Conservation (phyloP, 2,113 vertebrate species). For the Lagopus muta region DNA sequence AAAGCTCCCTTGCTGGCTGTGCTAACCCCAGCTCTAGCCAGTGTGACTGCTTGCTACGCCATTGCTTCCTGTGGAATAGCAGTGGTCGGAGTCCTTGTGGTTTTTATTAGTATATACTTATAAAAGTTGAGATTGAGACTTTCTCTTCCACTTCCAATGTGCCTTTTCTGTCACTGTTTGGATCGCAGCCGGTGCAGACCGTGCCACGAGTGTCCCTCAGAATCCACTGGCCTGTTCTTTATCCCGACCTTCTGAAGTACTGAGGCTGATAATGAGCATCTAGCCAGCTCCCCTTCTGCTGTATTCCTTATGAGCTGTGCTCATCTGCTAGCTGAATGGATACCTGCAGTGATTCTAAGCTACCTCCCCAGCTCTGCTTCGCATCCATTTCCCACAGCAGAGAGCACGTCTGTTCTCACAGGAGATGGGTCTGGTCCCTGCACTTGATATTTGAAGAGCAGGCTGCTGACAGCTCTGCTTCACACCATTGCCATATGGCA, state of each 20-base stretch:
- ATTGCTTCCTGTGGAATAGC: accelerated
- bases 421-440: background rate
- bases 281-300: background rate
- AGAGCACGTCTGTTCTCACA: background rate
- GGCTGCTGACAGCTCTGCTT: background rate
- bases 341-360: background rate
- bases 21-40: background rate
- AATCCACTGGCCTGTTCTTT: background rate
- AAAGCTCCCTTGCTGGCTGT: background rate
- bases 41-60: background rate
- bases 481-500: background rate
- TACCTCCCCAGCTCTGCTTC: accelerated
- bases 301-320: background rate
- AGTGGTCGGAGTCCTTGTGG: background rate
- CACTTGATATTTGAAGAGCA: background rate
- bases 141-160: background rate
- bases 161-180: background rate
- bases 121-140: background rate
- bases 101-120: background rate
- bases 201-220: background rate
- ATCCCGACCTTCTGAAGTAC: background rate
- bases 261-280: background rate
- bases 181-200: background rate
- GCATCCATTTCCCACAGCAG: background rate
- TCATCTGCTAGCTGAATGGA: background rate